Evolutionary conservation across 2,797 vertebrate species (phyloP), one percentile per base, ranked within the genome.

Genomic region (Anniella stebbinsi): DNA sequence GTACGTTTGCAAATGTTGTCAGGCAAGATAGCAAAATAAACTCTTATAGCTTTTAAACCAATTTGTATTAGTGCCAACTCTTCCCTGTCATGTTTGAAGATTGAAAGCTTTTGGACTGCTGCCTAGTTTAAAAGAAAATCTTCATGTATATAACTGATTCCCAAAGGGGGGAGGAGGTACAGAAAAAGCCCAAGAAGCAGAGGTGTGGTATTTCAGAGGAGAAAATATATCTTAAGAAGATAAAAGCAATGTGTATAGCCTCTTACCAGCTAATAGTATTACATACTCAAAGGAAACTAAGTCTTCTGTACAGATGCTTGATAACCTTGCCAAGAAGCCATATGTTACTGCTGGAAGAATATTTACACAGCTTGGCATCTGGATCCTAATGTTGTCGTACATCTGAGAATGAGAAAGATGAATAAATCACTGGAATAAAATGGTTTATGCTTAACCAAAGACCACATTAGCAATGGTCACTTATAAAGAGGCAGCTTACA

Each of bases 231-330:
- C 80, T 76, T 70, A 76, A 57, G 57, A 30, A 73, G 80, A 75
- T 76, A 94, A 95, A 92, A 80, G 70, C 51, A 69, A 75, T 91
- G 83, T 80, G 38, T 72, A 89, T 88, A 94, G 90, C 86, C 84
- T 94, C 80, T 80, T 93, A 92, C 90, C 89, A 93, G 86, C 89
- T 85, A 94, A 92, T 75, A 93, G 92, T 82, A 94, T 89, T 91
- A 36, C n/a, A 88, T 86, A 94, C 81, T 85, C 88, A 88, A 89
- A 92, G 92, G 95, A 95, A 94, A 92, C 21, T 75, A 87, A 86
- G 78, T 88, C 69, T 92, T 92, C n/a, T 36, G 51, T 94, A 67
- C 88, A 96, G 92, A 91, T 96, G 94, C 90, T 88, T 38, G 83
- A 84, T 81, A 91, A 85, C n/a, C 73, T 91, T 94, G 92, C 93